A percentile compares a stretch with the other conserved stretches of the same genome.
Evolutionary conservation across 2,113 vertebrate species (phyloP).

Genomic region (Balaeniceps rex): DNA sequence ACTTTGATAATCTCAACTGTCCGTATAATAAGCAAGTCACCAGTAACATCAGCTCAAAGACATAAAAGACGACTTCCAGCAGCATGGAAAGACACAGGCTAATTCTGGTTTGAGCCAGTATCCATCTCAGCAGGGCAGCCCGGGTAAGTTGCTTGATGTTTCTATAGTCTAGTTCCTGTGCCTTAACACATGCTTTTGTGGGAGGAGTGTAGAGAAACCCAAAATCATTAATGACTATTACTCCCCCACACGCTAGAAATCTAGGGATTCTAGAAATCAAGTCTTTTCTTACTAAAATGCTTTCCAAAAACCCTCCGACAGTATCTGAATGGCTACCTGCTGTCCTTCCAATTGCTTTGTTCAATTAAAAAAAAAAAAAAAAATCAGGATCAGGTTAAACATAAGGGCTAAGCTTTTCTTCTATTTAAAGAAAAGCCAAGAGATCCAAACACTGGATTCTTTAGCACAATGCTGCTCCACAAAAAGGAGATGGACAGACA

Average conservation of each 20-base stretch:
- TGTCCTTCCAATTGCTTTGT: background rate
- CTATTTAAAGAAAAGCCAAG: slow-evolving; percentile 12
- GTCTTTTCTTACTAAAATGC: background rate
- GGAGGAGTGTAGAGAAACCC: background rate
- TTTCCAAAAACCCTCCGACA: background rate
- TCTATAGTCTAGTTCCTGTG: background rate
- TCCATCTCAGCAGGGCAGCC: background rate
- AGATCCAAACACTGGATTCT: background rate
- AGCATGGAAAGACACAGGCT: background rate
- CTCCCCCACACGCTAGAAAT: background rate
- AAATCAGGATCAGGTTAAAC: background rate
- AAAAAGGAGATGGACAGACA: background rate
- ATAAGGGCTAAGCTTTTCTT: background rate
- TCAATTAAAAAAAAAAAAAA: background rate
- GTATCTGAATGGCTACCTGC: background rate
- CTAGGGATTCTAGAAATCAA: background rate
- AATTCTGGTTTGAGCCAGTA: background rate
- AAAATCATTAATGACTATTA: background rate
- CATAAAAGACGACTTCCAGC: background rate
- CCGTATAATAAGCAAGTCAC: background rate
- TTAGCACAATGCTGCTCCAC: background rate
- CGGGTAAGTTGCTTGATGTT: background rate
- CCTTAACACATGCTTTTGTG: background rate
- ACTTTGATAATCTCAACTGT: background rate
- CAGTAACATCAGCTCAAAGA: background rate